Conservation (phyloP, 2,888 invertebrate genomes). For the Pseudolycoriella hygida region DNA sequence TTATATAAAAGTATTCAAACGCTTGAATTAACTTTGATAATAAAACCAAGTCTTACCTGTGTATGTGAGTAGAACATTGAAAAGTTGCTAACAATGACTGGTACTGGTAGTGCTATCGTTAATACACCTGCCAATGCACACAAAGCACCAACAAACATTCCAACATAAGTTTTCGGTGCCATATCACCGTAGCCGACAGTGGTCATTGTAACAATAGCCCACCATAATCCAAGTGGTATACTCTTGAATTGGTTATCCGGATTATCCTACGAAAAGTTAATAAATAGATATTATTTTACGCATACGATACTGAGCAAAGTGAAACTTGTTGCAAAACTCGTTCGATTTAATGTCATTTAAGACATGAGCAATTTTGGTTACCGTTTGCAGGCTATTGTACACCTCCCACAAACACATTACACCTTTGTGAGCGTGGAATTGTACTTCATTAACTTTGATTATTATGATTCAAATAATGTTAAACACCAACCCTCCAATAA, state of each 20-base stretch:
- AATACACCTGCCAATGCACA: constrained; percentile 97
- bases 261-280: constrained; percentile 39
- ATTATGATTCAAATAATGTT: too few relatives aligned
- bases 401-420: too few relatives aligned
- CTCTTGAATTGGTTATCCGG: constrained; percentile 96
- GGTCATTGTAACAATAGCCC: constrained; percentile 98
- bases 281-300: too few relatives aligned
- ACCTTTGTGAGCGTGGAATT: too few relatives aligned
- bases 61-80: constrained; percentile 92
- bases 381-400: too few relatives aligned
- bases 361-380: too few relatives aligned
- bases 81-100: constrained; percentile 98
- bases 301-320: too few relatives aligned
- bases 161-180: constrained; percentile 95
- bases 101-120: constrained; percentile 96
- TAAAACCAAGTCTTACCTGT: constrained; percentile 31
- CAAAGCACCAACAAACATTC: constrained; percentile 95
- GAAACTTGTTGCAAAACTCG: too few relatives aligned
- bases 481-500: too few relatives aligned
- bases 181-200: constrained; percentile 97
- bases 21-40: background rate
- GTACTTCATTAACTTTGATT: too few relatives aligned
- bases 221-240: constrained; percentile 95
- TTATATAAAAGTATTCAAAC: too few relatives aligned
- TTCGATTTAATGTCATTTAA: too few relatives aligned